These are phyloP conservation scores for Heliocidaris tuberculata DNA, from an alignment of 35 echinoderm and acorn worm species.

Conservation along the genomic window DNA sequence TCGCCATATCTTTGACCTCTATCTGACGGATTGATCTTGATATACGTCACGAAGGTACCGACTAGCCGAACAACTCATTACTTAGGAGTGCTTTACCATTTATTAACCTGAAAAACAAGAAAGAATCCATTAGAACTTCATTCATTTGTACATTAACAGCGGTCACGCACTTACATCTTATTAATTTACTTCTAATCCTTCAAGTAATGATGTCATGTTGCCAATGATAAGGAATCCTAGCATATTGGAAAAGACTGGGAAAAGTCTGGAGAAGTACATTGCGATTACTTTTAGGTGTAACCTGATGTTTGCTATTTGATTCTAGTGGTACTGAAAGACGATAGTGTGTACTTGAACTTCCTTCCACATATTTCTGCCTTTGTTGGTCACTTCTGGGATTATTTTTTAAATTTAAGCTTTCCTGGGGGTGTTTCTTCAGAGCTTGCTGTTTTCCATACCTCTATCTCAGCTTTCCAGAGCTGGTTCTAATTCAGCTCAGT, in stretches of 20 bases:
- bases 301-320: too few species aligned
- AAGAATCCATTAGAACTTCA: background rate
- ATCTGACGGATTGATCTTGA: background rate
- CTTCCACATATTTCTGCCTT: too few species aligned
- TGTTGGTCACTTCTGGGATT: too few species aligned
- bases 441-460: background rate
- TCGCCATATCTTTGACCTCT: background rate
- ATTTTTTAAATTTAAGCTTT: too few species aligned
- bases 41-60: background rate
- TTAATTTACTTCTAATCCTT: background rate
- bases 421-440: too few species aligned
- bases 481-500: too few species aligned
- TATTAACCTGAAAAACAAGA: background rate
- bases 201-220: background rate
- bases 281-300: too few species aligned
- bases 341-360: too few species aligned
- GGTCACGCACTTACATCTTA: constrained; percentile 9
- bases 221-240: background rate
- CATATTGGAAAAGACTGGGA: background rate
- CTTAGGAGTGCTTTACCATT: background rate
- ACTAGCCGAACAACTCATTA: background rate
- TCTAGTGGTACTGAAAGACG: too few species aligned
- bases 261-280: too few species aligned
- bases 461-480: background rate
- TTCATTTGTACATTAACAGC: background rate